Percentiles rank a stretch among this genome's conserved stretches.
phyloP scores from a whole-genome alignment of 1,140 invertebrate species.

The Achatina immaculata region DNA sequence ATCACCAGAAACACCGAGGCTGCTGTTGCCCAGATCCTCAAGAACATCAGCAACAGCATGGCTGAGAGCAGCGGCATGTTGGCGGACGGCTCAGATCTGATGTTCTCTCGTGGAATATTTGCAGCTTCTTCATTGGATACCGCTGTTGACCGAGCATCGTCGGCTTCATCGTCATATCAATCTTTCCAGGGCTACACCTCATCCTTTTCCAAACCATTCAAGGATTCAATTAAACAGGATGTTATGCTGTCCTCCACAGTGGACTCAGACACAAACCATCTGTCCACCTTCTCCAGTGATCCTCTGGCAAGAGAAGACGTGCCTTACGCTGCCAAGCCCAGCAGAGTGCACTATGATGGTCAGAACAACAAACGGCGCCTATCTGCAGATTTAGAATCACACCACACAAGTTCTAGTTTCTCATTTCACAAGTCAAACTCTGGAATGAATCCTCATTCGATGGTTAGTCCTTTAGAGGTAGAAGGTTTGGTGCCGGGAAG shows the following conservation, averaged over 20 bases:
- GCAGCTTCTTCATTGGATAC: background rate
- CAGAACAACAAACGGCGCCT: constrained; percentile 52
- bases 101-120: background rate
- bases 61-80: constrained; percentile 16
- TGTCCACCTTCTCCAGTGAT: constrained; percentile 10
- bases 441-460: background rate
- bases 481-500: constrained; percentile 23
- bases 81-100: background rate
- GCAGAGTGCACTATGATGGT: background rate
- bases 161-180: background rate
- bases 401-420: constrained; percentile 20
- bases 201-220: constrained; percentile 28
- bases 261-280: constrained; percentile 1
- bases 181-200: constrained; percentile 8
- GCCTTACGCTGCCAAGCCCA: background rate
- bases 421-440: constrained; percentile 4
- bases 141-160: background rate
- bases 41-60: constrained; percentile 48
- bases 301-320: constrained; percentile 14
- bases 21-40: constrained; percentile 53
- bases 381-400: constrained; percentile 52
- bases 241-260: constrained; percentile 44
- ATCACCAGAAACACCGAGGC: constrained; percentile 42
- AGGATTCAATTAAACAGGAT: constrained; percentile 44
- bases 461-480: constrained; percentile 23